Conservation (phyloP, 1,140 invertebrate genomes). For the Conus ventricosus region DNA sequence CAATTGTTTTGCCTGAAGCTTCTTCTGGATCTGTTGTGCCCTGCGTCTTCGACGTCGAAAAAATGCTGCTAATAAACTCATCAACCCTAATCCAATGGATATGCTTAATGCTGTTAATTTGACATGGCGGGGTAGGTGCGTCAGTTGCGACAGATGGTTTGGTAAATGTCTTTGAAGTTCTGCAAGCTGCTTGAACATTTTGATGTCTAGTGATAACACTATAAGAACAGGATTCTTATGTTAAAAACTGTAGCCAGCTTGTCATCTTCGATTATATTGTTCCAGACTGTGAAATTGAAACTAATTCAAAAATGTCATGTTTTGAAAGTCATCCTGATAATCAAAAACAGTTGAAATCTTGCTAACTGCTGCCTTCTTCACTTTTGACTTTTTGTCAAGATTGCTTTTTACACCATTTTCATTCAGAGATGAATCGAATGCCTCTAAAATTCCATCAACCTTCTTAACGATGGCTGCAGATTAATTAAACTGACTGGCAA, state of each 20-base stretch:
- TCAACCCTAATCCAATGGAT: constrained; percentile 63
- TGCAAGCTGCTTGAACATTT: constrained; percentile 46
- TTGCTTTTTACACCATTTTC: too few relatives aligned
- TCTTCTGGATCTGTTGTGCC: constrained; percentile 43
- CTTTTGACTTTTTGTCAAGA: too few relatives aligned
- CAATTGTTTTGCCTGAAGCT: constrained; percentile 47
- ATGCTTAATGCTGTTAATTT: constrained; percentile 63
- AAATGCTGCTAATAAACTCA: constrained; percentile 64
- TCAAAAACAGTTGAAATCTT: too few relatives aligned
- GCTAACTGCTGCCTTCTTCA: too few relatives aligned
- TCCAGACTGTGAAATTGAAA: neutral
- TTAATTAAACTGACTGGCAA: neutral
- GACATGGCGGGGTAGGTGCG: constrained; percentile 47
- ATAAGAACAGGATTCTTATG: neutral
- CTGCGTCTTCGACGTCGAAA: constrained; percentile 44
- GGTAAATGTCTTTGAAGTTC: constrained; percentile 38
- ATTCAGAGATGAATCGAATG: neutral
- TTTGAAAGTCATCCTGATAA: too few relatives aligned
- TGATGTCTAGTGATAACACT: neutral
- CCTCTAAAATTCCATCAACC: neutral
- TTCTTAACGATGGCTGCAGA: neutral
- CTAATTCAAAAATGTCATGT: neutral
- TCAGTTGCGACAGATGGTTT: constrained; percentile 24
- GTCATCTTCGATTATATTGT: too few relatives aligned
- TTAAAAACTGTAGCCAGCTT: neutral